These are phyloP conservation scores for Cololabis saira DNA, from an alignment of 2,113 vertebrate species.

Conservation along the genomic window DNA sequence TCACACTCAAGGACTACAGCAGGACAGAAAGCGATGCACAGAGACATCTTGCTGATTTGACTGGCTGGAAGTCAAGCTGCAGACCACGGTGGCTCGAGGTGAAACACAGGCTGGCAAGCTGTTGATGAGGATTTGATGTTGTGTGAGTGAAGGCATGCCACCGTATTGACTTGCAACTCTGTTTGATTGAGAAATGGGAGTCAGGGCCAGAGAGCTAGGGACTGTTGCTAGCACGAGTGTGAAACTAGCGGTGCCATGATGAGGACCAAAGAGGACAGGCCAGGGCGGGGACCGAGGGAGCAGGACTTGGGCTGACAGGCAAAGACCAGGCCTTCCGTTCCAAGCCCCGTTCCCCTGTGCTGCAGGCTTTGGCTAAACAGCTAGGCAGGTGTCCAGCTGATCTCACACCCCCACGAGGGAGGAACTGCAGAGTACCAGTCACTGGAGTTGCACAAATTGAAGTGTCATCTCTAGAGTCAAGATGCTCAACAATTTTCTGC, in stretches of 20 bases:
- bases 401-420: conserved; percentile 70
- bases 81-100: conserved; percentile 27
- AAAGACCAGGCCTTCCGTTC: conserved; percentile 60
- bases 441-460: conserved; percentile 75
- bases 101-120: conserved; percentile 52
- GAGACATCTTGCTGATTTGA: conserved; percentile 62
- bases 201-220: conserved; percentile 36
- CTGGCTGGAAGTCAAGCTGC: conserved; percentile 46
- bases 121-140: conserved; percentile 50
- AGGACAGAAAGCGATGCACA: conserved; percentile 48
- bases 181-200: conserved; percentile 48
- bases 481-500: conserved; percentile 79
- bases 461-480: conserved; percentile 78
- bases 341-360: conserved; percentile 53
- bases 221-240: conserved; percentile 43
- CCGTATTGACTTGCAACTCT: conserved; percentile 36
- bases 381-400: conserved; percentile 78
- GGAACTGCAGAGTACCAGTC: conserved; percentile 66
- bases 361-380: conserved; percentile 58
- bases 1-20: conserved; percentile 61
- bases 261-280: conserved; percentile 55
- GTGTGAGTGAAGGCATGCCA: conserved; percentile 35
- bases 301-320: conserved; percentile 57
- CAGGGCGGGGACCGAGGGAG: conserved; percentile 53
- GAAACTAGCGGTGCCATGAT: conserved; percentile 47